A percentile compares a stretch with the other conserved stretches of the same genome.
phyloP scores from a whole-genome alignment of 2,797 vertebrate genomes.

The Mareca penelope region DNA sequence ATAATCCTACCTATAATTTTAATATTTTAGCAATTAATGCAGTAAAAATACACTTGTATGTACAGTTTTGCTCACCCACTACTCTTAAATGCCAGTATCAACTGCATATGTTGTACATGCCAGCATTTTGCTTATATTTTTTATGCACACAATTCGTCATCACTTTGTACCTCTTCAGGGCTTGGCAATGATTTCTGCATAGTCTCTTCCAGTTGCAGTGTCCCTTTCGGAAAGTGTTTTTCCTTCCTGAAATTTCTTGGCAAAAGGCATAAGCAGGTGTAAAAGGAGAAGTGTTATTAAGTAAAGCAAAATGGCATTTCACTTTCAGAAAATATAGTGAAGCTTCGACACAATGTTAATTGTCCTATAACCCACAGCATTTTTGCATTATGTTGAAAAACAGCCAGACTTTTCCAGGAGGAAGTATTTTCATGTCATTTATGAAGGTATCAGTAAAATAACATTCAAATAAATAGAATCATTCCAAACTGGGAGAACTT shows the following conservation, averaged over 20 bases:
- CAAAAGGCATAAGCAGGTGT: conserved; percentile 2
- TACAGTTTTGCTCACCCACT: neutral
- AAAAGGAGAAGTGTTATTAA: conserved; percentile 7
- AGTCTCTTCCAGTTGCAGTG: conserved; percentile 17
- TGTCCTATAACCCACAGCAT: neutral
- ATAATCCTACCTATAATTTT: neutral
- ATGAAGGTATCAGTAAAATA: neutral
- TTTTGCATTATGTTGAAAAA: neutral
- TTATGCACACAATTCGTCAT: conserved; percentile 25
- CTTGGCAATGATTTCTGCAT: conserved; percentile 20
- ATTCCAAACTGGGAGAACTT: neutral
- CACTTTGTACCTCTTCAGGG: conserved; percentile 8
- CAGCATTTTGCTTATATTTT: conserved; percentile 29
- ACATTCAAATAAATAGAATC: neutral
- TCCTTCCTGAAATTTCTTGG: neutral
- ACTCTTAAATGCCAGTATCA: conserved; percentile 32
- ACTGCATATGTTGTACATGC: neutral
- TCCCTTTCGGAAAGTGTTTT: conserved; percentile 38
- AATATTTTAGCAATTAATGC: neutral
- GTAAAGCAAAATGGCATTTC: conserved; percentile 2
- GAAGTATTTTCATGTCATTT: neutral
- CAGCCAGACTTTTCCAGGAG: neutral
- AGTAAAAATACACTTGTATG: conserved; percentile 10
- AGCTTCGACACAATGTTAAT: neutral
- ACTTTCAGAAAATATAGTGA: conserved; percentile 9